These are phyloP conservation scores for Zygogramma bicolorata DNA, from an alignment of 2,888 invertebrate genomes.

Conservation along the genomic window DNA sequence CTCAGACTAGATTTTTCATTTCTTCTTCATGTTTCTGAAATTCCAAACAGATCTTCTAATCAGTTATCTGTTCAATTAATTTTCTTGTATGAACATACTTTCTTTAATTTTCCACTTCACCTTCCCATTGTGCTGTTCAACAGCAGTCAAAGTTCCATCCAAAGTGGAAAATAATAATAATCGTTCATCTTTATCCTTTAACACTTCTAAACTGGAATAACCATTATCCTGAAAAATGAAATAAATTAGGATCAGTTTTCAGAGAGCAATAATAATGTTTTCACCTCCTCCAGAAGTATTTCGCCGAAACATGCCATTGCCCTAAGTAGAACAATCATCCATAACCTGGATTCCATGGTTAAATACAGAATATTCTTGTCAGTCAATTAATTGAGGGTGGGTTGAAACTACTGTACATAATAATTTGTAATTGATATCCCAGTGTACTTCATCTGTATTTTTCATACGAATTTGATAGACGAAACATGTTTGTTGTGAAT, in stretches of 20 bases:
- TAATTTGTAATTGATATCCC: background rate
- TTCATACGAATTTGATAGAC: background rate
- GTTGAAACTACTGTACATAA: background rate
- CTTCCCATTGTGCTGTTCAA: conserved; percentile 86
- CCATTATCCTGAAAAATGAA: conserved; percentile 29
- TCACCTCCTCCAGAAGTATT: background rate
- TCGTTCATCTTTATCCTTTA: conserved; percentile 77
- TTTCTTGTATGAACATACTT: conserved; percentile 78
- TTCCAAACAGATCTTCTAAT: too few relatives aligned
- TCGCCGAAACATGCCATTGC: background rate
- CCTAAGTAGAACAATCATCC: background rate
- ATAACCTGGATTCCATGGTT: background rate
- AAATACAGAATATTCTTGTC: background rate
- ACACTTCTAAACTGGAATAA: conserved; percentile 68
- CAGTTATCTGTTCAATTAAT: too few relatives aligned
- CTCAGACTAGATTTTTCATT: too few relatives aligned
- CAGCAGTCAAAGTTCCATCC: conserved; percentile 92
- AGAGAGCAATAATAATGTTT: background rate
- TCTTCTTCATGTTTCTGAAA: too few relatives aligned
- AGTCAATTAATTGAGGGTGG: background rate
- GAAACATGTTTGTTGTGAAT: too few relatives aligned
- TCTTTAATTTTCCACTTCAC: conserved; percentile 93
- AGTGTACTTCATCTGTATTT: background rate
- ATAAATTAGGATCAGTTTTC: background rate
- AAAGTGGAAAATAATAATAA: conserved; percentile 91